phyloP scores from a whole-genome alignment of 2,888 invertebrate genomes.

The Agrotis exclamationis region DNA sequence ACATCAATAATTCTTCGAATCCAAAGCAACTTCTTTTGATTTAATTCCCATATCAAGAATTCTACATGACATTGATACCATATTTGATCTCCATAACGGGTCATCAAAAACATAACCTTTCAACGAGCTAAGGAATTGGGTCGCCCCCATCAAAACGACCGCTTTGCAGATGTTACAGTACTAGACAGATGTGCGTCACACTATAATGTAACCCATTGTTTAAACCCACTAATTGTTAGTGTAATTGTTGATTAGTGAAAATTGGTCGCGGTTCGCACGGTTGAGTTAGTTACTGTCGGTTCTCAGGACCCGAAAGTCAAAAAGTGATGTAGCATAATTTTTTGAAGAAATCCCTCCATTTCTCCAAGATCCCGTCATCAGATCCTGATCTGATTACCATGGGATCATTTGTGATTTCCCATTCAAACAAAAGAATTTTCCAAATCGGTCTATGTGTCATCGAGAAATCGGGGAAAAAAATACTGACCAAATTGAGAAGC shows the following conservation, averaged over 20 bases:
- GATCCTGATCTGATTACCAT: too few species aligned
- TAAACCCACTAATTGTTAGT: slow-evolving; percentile 45
- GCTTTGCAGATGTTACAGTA: slow-evolving; percentile 17
- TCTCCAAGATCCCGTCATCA: too few species aligned
- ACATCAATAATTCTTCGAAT: too few species aligned
- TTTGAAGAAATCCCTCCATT: too few species aligned
- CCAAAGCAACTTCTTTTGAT: background rate
- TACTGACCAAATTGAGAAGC: too few species aligned
- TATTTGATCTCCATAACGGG: background rate
- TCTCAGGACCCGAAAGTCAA: slow-evolving; percentile 3
- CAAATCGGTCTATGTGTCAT: too few species aligned
- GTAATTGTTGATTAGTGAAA: slow-evolving; percentile 49
- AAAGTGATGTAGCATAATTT: too few species aligned
- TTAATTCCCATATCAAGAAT: slow-evolving; percentile 5
- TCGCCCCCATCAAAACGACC: slow-evolving; percentile 49
- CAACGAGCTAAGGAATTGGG: slow-evolving; percentile 46
- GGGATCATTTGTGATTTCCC: too few species aligned
- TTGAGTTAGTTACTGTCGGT: slow-evolving; percentile 12
- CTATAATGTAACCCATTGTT: slow-evolving; percentile 26
- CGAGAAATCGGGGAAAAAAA: too few species aligned
- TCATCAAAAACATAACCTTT: slow-evolving; percentile 31
- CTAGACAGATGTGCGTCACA: slow-evolving; percentile 17
- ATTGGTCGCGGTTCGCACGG: slow-evolving; percentile 42
- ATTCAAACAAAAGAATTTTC: too few species aligned
- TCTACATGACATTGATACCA: slow-evolving; percentile 29